Evolutionary conservation across 2,113 vertebrate genomes (phyloP), one percentile per base, ranked within the genome.

Genomic region (Nipponia nippon): DNA sequence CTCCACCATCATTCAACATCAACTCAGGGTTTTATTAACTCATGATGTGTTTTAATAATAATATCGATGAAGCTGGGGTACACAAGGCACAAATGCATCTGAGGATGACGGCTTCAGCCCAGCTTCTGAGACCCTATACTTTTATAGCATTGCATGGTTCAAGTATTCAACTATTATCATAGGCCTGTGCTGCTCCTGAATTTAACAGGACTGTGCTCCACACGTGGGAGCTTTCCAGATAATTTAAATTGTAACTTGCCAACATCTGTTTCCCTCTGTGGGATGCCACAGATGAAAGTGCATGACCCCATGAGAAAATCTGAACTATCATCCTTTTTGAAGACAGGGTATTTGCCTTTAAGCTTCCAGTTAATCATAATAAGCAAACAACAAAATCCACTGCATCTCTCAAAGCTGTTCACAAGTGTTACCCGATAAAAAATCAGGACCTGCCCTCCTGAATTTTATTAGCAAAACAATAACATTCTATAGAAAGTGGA

Each of bases 261-360:
- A 97, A 93, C 95, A 95, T 97, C 96, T 98, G 93, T 92, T 97
- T 94, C 83, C 88, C 85, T 96, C 95, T 95, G 87, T 86, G 89
- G 89, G 96, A 96, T 93, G 86, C 77, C 87, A 91, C 70, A 95
- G 82, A 95, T 89, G 73, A 96, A 96, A 97, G 91, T 96, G 69
- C 66, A 76, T 83, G 93, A 95, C 95, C 92, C 80, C 76, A 69
- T 89, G 83, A 96, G 95, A 97, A 97, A 96, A 92, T 93, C 1
- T 84, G 76, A 94, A 77, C 59, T 62, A 83, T 77, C 85, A 58
- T 76, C 42, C 87, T 87, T 89, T 81, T 72, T 66, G 44, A 92
- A 96, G 87, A 52, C 30, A 75, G 16, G 10, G 53, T 77, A n/a
- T 93, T 95, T 83, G 79, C n/a, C 26, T 90, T 80, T 80, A 75